Evolutionary conservation across 2,888 invertebrate genomes (phyloP), one percentile per base, ranked within the genome.

Genomic region (Lasioglossum vierecki): DNA sequence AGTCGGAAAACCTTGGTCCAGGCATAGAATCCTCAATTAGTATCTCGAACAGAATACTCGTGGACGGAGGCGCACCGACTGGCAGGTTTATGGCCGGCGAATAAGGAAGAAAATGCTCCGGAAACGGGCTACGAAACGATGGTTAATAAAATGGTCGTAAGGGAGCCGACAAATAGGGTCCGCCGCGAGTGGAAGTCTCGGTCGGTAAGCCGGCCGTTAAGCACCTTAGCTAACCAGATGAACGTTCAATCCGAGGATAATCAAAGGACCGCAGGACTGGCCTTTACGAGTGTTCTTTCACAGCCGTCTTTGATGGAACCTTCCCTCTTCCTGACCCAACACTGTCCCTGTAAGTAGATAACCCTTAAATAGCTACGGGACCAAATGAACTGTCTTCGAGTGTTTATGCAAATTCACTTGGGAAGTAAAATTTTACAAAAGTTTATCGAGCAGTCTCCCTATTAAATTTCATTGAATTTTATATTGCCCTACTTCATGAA

Each of bases 21-120:
- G 35, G 15, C 35, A 73, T 70, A 81, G 82, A 75, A 72, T 81
- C 80, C 77, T 74, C 85, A 85, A 89, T 89, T 90, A 87, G 85
- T 88, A 83, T 76, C 66, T 78, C 78, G 63, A 57, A 79, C 76
- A 49, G 68, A 70, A 72, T 53, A 35, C 41, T 41, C 49, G 66
- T 63, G 13, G 76, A 63, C 49, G 66, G 30, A 68, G 74, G 46
- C 30, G 49, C 18, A 46, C 26, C 60, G 63, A 18, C 13, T 26
- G 39, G 11, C 53, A 49, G 39, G 72, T 82, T 83, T 83, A 83
- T 30, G 66, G 39, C n/a, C 49, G 57, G 49, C 39, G n/a, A 78
- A 74, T 71, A 76, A 53, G 84, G 76, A 82, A 70, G 77, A 78
- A 77, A 82, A 80, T 73, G 76, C 30, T 9, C 53, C 18, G 46